A percentile compares a stretch with the other conserved stretches of the same genome.
These are phyloP conservation scores for Chanos chanos DNA, from an alignment of 2,797 vertebrate genomes.

Conservation along the genomic window DNA sequence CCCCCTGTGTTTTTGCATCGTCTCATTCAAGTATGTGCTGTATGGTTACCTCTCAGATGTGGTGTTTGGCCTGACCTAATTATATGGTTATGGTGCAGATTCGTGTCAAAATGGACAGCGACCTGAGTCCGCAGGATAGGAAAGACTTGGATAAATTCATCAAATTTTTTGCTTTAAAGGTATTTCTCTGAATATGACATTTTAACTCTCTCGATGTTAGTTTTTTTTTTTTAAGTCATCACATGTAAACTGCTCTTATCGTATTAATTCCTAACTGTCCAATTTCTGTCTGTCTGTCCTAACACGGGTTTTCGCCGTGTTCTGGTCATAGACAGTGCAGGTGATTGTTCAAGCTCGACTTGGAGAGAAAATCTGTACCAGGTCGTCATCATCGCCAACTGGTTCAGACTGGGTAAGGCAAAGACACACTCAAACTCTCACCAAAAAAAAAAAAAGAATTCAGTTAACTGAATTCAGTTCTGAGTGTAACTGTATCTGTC, in stretches of 20 bases:
- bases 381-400: slow-evolving; percentile 92
- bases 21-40: too few relatives aligned
- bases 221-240: too few relatives aligned
- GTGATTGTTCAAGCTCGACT: slow-evolving; percentile 98
- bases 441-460: too few relatives aligned
- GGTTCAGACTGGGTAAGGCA: slow-evolving; percentile 94
- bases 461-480: not conserved
- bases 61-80: too few relatives aligned
- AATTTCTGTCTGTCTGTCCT: not conserved
- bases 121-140: slow-evolving; percentile 95
- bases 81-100: slow-evolving; percentile 58
- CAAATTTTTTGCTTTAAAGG: slow-evolving; percentile 98
- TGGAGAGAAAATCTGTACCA: slow-evolving; percentile 94
- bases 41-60: too few relatives aligned
- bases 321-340: slow-evolving; percentile 83
- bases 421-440: not conserved
- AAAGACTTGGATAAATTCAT: slow-evolving; percentile 99
- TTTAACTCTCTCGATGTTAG: too few relatives aligned
- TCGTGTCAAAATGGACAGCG: slow-evolving; percentile 88
- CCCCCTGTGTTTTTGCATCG: too few relatives aligned
- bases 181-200: slow-evolving; percentile 42
- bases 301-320: too few relatives aligned
- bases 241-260: too few relatives aligned
- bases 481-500: not conserved
- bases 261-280: too few relatives aligned